Conservation (phyloP, 2,888 invertebrate genomes). For the Drosophila anomelani region DNA sequence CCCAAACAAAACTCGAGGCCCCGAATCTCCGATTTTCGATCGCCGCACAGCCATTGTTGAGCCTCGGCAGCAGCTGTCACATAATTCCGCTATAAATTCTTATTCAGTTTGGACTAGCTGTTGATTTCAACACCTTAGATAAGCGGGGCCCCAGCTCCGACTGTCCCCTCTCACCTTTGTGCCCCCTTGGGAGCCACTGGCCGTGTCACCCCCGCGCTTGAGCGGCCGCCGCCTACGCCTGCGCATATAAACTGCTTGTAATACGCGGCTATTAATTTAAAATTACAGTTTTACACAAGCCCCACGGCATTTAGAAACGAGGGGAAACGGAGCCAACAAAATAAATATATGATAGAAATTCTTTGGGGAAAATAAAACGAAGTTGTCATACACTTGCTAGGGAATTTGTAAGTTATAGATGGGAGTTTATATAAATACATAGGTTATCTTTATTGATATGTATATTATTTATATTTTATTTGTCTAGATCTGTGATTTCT, state of each 20-base stretch:
- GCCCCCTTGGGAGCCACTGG: slow-evolving; percentile 1
- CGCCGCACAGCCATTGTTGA: slow-evolving; percentile 23
- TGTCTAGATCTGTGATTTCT: background rate
- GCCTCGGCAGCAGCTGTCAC: slow-evolving; percentile 76
- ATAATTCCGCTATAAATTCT: slow-evolving; percentile 82
- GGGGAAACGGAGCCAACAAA: slow-evolving; percentile 19
- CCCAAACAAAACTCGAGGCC: slow-evolving; percentile 30
- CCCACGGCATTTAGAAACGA: slow-evolving; percentile 28
- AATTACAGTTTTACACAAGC: slow-evolving; percentile 78
- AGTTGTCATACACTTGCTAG: background rate
- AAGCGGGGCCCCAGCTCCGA: slow-evolving; percentile 26
- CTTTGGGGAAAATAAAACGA: background rate
- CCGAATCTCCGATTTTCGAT: slow-evolving; percentile 27
- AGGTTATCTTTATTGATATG: accelerated
- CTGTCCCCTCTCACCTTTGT: background rate
- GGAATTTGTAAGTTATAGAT: background rate
- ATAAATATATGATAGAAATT: slow-evolving; percentile 11
- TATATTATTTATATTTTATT: too few relatives aligned
- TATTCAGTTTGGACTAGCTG: slow-evolving; percentile 78
- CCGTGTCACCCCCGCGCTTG: slow-evolving; percentile 40
- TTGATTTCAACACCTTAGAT: slow-evolving; percentile 81
- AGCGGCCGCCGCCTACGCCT: slow-evolving; percentile 68
- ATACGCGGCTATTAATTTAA: slow-evolving; percentile 79
- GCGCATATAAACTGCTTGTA: slow-evolving; percentile 80
- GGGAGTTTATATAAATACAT: background rate